Conservation (phyloP, 1,140 invertebrate genomes). For the Acromyrmex heyeri region DNA sequence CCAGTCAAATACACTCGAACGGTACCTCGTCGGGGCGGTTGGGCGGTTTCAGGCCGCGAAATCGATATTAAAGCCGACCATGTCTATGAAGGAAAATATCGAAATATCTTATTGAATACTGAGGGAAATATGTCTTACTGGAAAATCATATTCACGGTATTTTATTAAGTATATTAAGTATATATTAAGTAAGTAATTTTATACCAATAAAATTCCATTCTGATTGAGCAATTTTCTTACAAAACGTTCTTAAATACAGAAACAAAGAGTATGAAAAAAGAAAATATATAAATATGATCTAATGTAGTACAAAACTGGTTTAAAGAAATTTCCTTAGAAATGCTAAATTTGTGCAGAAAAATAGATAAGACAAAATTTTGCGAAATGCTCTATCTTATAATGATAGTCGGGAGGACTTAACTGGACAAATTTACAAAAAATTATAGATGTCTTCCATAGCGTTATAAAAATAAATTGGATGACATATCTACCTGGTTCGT, state of each 20-base stretch:
- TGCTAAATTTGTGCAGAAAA: neutral
- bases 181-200: neutral
- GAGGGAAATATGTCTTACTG: neutral
- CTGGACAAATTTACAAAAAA: neutral
- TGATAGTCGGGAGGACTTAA: neutral
- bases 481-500: slow-evolving; percentile 28
- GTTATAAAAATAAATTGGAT: slow-evolving; percentile 38
- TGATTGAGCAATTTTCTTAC: neutral
- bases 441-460: neutral
- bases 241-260: neutral
- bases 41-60: slow-evolving; percentile 70
- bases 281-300: neutral
- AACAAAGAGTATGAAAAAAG: neutral
- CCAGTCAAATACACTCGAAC: slow-evolving; percentile 81
- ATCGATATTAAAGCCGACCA: slow-evolving; percentile 79
- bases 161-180: neutral
- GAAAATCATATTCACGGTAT: neutral
- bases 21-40: slow-evolving; percentile 66
- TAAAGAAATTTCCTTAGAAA: neutral
- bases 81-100: slow-evolving; percentile 41
- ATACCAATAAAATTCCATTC: neutral
- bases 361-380: neutral
- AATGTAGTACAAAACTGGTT: neutral
- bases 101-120: slow-evolving; percentile 31
- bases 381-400: neutral